Base-by-base conservation (phyloP, 2,113 vertebrate genomes). In the Butastur rufipennis region DNA sequence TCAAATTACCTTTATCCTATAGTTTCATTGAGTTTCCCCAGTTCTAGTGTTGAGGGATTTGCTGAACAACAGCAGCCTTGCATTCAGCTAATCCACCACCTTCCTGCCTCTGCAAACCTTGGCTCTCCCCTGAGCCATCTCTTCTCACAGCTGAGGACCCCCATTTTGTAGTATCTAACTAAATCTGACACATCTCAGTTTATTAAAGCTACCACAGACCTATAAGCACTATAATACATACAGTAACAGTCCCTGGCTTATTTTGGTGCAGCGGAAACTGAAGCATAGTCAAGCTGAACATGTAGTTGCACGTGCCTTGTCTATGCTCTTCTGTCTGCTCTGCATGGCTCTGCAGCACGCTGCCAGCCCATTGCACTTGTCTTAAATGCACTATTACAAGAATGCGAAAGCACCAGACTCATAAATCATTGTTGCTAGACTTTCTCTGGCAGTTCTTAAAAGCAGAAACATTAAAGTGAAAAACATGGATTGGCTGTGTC, bases 261-360 rank as follows among this genome's bases (percentile, higher is more conserved):
- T 20, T 77, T 29, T 77, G 25, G 13, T 70, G n/a, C 59, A 65
- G 22, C 34, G 58, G 71, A 55, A 55, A 14, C 38, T 29, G 48
- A 74, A 81, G 55, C 1, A 0, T 7, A 42, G 53, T 47, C 52
- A 61, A 36, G 48, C n/a, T 90, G 78, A 79, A 34, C 2, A 0
- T 11, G 29, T 40, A 65, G 59, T 38, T 66, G 21, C 14, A 4
- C 0, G 0, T 61, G 13, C 34, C 12, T 67, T 58, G 2, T 65
- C 42, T 47, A 2, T 8, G 13, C 32, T 62, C 21, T 48, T 32
- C 62, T 82, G 52, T 23, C 36, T 79, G 81, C 32, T 52, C 56
- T 45, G 45, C 8, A 2, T 34, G 31, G n/a, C 52, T 71, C 20
- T 50, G 47, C 38, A 70, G 59, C 38, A 23, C 1, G 1, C 13